A percentile compares a stretch with the other conserved stretches of the same genome.
Conservation (phyloP, 2,113 vertebrate genomes). For the pig (Sus scrofa) region T2T-Sscrofa CM000821.6:52034501-52035000, state of each 20-base stretch:
- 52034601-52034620: not conserved
- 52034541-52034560: constrained; percentile 24
- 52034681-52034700: not conserved
- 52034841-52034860: not conserved
- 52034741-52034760: not conserved
- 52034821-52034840: not conserved
- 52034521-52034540: constrained; percentile 55
- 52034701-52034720: not conserved
- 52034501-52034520: constrained; percentile 63
- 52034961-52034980: not conserved
- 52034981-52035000: not conserved
- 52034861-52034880: not conserved
- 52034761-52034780: not conserved
- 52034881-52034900: not conserved
- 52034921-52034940: not conserved
- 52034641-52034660: not conserved
- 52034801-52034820: not conserved
- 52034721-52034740: not conserved
- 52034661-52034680: not conserved
- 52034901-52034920: not conserved
- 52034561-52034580: not conserved
- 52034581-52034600: not conserved
- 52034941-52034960: not conserved
- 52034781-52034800: not conserved
- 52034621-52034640: not conserved